These are phyloP conservation scores for Malacoraja senta DNA, from an alignment of 2,797 vertebrate genomes.

Conservation along the genomic window DNA sequence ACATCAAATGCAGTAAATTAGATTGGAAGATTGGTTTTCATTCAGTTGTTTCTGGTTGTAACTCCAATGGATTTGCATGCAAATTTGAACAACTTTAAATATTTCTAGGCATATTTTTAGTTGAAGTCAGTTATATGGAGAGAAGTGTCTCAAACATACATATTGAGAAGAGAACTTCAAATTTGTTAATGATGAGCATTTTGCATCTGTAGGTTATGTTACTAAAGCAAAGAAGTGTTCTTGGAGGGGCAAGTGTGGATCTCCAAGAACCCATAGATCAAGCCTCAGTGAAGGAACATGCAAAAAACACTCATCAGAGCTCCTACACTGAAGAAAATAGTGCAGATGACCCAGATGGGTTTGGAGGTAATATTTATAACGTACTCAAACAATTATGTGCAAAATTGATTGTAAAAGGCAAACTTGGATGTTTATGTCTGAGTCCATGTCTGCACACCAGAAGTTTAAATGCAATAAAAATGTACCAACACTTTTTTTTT, in stretches of 20 bases:
- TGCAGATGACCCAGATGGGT: slow-evolving; percentile 47
- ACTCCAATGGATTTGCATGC: too few relatives aligned
- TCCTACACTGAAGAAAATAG: slow-evolving; percentile 53
- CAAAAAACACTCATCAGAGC: slow-evolving; percentile 52
- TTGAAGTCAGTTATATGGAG: neutral
- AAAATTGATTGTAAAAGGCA: neutral
- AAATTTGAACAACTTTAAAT: too few relatives aligned
- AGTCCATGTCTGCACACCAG: too few relatives aligned
- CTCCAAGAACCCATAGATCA: slow-evolving; percentile 47
- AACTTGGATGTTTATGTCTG: neutral
- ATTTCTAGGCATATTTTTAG: neutral
- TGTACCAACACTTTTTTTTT: too few relatives aligned
- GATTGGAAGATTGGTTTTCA: too few relatives aligned
- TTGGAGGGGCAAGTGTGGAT: slow-evolving; percentile 51
- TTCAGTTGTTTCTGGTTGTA: neutral
- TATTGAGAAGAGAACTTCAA: neutral
- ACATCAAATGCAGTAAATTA: too few relatives aligned
- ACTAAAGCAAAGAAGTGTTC: slow-evolving; percentile 75
- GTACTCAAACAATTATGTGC: neutral
- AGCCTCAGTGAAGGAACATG: slow-evolving; percentile 45
- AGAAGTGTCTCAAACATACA: neutral
- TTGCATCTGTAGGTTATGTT: slow-evolving; percentile 69
- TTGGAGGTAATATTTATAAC: slow-evolving; percentile 49
- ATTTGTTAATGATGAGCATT: neutral
- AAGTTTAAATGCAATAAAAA: too few relatives aligned